These are phyloP conservation scores for Eciton burchellii DNA, from an alignment of 1,140 invertebrate species.

Conservation along the genomic window DNA sequence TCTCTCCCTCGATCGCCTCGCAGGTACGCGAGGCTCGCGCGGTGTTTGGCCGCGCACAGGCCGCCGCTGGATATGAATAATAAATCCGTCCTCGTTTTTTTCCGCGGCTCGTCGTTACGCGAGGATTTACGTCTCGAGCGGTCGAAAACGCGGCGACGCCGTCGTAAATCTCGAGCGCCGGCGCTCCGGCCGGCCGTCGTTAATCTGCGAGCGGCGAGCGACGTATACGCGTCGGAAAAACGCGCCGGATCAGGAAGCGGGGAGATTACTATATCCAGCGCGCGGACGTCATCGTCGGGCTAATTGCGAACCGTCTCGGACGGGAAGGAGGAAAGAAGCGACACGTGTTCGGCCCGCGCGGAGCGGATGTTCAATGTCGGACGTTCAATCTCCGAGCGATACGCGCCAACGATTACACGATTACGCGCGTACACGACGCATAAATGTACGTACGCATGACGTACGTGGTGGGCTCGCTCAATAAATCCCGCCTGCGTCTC, in stretches of 20 bases:
- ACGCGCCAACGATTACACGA: too few species aligned
- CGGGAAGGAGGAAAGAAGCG: neutral
- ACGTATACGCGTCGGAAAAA: slow-evolving; percentile 6
- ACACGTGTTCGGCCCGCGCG: neutral
- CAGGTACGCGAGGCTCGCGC: slow-evolving; percentile 56
- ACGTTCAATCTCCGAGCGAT: too few species aligned
- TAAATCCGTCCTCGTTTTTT: slow-evolving; percentile 30
- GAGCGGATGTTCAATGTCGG: neutral
- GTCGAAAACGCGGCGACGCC: slow-evolving; percentile 53
- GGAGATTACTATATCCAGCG: slow-evolving; percentile 5
- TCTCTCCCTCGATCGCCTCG: neutral
- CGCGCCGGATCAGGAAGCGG: neutral
- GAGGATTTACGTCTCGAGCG: slow-evolving; percentile 34
- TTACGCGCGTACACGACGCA: too few species aligned
- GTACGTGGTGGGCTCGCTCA: too few species aligned
- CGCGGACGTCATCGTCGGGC: neutral
- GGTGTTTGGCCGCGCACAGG: slow-evolving; percentile 12
- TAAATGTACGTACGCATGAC: too few species aligned
- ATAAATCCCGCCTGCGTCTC: too few species aligned
- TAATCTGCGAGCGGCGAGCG: slow-evolving; percentile 61
- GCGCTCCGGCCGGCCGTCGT: neutral
- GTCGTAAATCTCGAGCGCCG: slow-evolving; percentile 53
- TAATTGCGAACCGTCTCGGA: slow-evolving; percentile 10
- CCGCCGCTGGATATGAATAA: slow-evolving; percentile 57
- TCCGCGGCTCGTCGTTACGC: slow-evolving; percentile 10